These are phyloP conservation scores for Heliconius himera DNA, from an alignment of 1,140 invertebrate species.

Conservation along the genomic window DNA sequence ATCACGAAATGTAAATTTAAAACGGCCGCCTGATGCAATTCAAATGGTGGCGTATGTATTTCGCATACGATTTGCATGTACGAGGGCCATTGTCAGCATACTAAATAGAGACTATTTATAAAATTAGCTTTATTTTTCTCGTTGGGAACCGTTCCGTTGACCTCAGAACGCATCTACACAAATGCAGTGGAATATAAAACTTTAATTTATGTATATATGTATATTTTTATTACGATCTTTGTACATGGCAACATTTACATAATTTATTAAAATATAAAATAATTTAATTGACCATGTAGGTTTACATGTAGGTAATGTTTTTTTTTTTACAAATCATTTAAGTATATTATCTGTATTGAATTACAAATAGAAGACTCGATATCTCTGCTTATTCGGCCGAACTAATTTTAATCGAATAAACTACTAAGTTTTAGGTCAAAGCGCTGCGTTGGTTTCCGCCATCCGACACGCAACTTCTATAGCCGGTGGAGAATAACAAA, in stretches of 20 bases:
- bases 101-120: constrained; percentile 63
- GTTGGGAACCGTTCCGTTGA: constrained; percentile 33
- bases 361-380: background rate
- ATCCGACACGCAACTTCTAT: background rate
- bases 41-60: constrained; percentile 49
- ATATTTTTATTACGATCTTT: background rate
- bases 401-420: constrained; percentile 14
- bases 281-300: background rate
- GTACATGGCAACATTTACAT: background rate
- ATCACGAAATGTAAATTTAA: constrained; percentile 49
- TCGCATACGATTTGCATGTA: constrained; percentile 59
- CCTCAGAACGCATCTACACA: constrained; percentile 18
- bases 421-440: background rate
- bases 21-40: constrained; percentile 48
- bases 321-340: background rate
- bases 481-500: background rate
- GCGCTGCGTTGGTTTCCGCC: background rate
- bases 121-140: constrained; percentile 50
- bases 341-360: background rate
- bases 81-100: constrained; percentile 56
- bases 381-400: background rate
- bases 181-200: background rate
- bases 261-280: background rate
- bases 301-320: background rate
- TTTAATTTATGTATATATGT: background rate